Conservation (phyloP, 1,140 invertebrate species). For the Coenobita brevimanus region DNA sequence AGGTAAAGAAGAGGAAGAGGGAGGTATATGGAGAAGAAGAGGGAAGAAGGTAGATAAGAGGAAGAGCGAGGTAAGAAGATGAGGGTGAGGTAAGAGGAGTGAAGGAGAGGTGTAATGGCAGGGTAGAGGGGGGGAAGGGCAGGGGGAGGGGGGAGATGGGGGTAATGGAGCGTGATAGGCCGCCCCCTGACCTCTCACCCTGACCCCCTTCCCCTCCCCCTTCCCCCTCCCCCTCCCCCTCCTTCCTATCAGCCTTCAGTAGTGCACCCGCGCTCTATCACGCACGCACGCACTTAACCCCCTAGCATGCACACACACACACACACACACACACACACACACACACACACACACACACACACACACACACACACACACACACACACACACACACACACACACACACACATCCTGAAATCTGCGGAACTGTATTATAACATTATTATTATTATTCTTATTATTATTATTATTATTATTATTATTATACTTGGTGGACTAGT, state of each 20-base stretch:
- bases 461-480: no score
- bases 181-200: not conserved
- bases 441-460: no score
- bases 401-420: not conserved
- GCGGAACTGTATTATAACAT: no score
- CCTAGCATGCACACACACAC: not conserved
- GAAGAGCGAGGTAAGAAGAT: not conserved
- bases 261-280: not conserved
- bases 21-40: not conserved
- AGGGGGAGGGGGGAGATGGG: not conserved
- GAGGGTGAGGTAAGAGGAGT: no score
- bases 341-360: not conserved
- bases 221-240: not conserved
- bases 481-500: no score
- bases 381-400: not conserved
- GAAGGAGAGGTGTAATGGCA: no score
- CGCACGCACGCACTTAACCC: not conserved
- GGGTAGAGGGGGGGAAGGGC: no score
- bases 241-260: not conserved
- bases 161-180: constrained; percentile 1
- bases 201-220: no score
- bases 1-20: not conserved
- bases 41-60: no score
- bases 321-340: not conserved
- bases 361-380: not conserved